Percentiles rank a stretch among this genome's conserved stretches.
These are phyloP conservation scores for Bufo bufo DNA, from an alignment of 2,113 vertebrate species.

Conservation along the genomic window DNA sequence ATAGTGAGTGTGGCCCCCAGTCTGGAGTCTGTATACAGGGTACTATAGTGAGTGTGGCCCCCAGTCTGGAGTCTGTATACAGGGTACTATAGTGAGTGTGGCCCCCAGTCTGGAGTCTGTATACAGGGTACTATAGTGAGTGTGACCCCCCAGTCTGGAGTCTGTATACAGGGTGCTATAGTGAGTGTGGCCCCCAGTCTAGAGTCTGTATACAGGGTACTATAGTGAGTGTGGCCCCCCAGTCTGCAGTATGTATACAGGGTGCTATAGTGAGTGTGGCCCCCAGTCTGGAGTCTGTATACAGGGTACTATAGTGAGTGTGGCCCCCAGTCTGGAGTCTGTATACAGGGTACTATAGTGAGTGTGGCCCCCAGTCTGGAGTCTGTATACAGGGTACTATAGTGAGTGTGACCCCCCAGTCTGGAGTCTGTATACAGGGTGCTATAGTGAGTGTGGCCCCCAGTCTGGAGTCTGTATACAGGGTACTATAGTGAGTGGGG, in stretches of 20 bases:
- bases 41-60: too few species aligned
- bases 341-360: neutral
- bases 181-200: neutral
- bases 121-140: neutral
- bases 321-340: neutral
- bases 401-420: too few species aligned
- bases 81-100: neutral
- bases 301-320: neutral
- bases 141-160: neutral
- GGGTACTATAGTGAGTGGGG: too few species aligned
- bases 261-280: neutral
- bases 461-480: too few species aligned
- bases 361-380: too few species aligned
- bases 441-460: too few species aligned
- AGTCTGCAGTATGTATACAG: neutral
- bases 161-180: neutral
- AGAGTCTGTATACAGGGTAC: neutral
- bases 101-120: neutral
- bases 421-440: too few species aligned
- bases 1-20: too few species aligned
- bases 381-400: too few species aligned
- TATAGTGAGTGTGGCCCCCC: neutral
- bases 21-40: too few species aligned
- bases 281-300: neutral
- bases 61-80: too few species aligned